Conservation (phyloP, 2,797 vertebrate species). For the Coracias cyanogaster region DNA sequence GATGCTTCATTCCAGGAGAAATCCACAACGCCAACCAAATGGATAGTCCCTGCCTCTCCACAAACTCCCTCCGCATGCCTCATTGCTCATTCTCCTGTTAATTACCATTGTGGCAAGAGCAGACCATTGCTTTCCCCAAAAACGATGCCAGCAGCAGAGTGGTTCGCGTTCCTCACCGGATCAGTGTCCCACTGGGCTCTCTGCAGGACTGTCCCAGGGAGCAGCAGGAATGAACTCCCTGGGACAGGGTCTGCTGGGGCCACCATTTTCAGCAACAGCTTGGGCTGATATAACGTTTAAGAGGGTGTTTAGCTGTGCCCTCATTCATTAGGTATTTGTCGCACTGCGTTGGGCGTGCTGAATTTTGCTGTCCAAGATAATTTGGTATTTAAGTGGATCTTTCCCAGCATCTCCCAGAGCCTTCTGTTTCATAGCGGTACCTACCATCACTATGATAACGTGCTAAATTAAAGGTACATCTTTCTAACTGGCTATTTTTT, state of each 20-base stretch:
- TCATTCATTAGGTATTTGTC: neutral
- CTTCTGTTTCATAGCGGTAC: neutral
- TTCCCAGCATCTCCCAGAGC: neutral
- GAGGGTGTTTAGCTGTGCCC: neutral
- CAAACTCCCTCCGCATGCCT: neutral
- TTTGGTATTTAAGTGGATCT: neutral
- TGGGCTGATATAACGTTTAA: neutral
- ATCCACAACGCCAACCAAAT: neutral
- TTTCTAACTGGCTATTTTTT: neutral
- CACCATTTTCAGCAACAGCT: neutral
- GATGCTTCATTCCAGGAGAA: neutral
- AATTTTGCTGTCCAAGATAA: neutral
- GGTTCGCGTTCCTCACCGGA: accelerated
- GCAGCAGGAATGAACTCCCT: neutral
- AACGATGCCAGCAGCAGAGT: accelerated
- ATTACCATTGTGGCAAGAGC: neutral
- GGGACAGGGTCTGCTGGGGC: neutral
- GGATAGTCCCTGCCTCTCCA: neutral
- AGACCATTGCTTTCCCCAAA: neutral
- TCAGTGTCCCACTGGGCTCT: neutral
- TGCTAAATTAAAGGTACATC: neutral
- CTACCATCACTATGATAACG: neutral
- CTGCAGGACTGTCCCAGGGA: neutral
- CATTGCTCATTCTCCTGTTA: neutral
- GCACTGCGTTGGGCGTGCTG: accelerated